Base-by-base conservation (phyloP, 2,797 vertebrate genomes). In the Anolis apletophallus region DNA sequence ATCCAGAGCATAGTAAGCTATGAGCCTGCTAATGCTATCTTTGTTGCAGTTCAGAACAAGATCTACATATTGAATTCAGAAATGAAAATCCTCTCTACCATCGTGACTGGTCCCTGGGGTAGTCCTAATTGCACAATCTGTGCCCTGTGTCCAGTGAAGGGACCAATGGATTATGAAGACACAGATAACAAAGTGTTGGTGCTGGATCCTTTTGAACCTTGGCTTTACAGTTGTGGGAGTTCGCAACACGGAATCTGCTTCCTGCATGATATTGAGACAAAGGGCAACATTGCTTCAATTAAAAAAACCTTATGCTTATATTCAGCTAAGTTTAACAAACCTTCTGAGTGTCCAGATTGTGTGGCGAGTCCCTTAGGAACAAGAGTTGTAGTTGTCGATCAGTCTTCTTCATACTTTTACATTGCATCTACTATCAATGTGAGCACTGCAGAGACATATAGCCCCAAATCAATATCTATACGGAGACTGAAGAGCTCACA, bases 311-410 rank as follows among this genome's bases (percentile, higher is more conserved):
- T 73, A 78, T 99, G 98, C 93, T 97, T 99, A 90, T 99, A 97
- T 90, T 95, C 96, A 0, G 93, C 94, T 36, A 14, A 5, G 0
- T 93, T 91, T 0, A 99, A 99, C 91, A 94, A 91, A 7, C 97
- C 97, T 0, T 83, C 89, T 0, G 96, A 95, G 85, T 99, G 98
- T 91, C 97, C 98, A 0, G 98, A 99, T 93, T 99, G 99, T 10
- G 95, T 99, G 85, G 98, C 97, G 71, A 99, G 98, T 86, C 97
- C 97, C 4, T 93, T 98, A 68, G 98, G 98, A 50, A 99, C 98
- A 29, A 97, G 96, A 29, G 97, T 97, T 83, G 97, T 97, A 0
- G 96, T 99, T 94, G 96, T 98, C 34, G 97, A 97, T 67, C 97
- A 97, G 72, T 96, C 96, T 1, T 94, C 96, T 0, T 96, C 97